phyloP scores from a whole-genome alignment of 1,140 invertebrate genomes.

The Lasioglossum albipes region DNA sequence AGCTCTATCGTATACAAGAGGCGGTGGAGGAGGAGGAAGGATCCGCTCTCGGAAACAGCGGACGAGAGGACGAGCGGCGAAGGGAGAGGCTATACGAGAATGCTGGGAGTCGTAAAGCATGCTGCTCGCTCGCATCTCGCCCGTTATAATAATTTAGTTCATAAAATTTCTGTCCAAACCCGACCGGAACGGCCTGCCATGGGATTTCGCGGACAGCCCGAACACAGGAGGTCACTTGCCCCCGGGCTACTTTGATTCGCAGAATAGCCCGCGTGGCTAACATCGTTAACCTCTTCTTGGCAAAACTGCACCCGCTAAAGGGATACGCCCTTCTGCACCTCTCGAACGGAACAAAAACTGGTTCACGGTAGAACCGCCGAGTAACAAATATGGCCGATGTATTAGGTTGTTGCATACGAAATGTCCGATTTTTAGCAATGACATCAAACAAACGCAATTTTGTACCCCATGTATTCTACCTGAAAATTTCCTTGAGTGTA shows the following conservation, averaged over 20 bases:
- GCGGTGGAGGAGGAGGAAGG: neutral
- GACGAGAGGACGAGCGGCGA: conserved; percentile 55
- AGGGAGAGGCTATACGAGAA: conserved; percentile 67
- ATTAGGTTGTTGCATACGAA: no score
- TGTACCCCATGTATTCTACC: no score
- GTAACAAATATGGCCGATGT: no score
- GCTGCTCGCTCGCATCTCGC: conserved; percentile 52
- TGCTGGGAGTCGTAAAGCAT: conserved; percentile 70
- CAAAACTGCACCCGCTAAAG: no score
- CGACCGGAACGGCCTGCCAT: conserved; percentile 14
- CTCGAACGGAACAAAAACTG: no score
- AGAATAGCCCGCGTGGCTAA: conserved; percentile 23
- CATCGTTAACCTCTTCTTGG: neutral
- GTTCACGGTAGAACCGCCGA: no score
- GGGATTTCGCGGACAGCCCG: conserved; percentile 31
- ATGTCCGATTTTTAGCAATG: no score
- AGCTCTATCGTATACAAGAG: conserved; percentile 34
- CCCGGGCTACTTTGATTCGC: conserved; percentile 32
- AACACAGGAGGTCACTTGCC: conserved; percentile 32
- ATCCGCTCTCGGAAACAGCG: conserved; percentile 41
- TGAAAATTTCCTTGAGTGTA: no score
- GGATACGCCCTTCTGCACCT: no score
- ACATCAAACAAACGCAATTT: no score
- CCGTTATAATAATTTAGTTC: conserved; percentile 74
- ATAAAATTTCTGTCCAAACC: conserved; percentile 66